Conservation (phyloP, 1,140 invertebrate genomes). For the Dendroctonus valens region DNA sequence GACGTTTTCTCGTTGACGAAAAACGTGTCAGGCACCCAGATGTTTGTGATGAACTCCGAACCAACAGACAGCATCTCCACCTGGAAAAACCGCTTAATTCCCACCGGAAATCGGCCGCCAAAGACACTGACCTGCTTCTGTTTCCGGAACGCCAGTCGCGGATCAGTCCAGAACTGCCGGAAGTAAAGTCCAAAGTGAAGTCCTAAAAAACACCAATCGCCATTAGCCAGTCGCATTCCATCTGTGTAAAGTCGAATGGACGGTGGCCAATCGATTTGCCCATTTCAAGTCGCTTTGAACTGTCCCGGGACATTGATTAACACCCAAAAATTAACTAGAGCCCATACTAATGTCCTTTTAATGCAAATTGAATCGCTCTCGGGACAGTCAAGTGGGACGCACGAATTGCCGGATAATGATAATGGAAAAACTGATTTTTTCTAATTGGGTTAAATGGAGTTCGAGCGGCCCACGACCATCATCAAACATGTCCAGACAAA, state of each 20-base stretch:
- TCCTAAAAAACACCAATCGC: slow-evolving; percentile 63
- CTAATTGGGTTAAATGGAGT: too few species aligned
- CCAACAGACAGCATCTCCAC: slow-evolving; percentile 88
- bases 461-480: too few species aligned
- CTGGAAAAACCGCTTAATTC: slow-evolving; percentile 13
- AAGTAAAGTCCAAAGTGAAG: slow-evolving; percentile 98
- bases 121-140: slow-evolving; percentile 58
- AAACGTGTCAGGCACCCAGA: slow-evolving; percentile 98
- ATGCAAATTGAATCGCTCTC: slow-evolving; percentile 12
- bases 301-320: slow-evolving; percentile 4
- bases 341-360: slow-evolving; percentile 17
- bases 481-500: too few species aligned
- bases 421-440: too few species aligned
- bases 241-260: not conserved
- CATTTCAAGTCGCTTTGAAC: not conserved
- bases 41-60: slow-evolving; percentile 94
- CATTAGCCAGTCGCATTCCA: not conserved
- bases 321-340: slow-evolving; percentile 6
- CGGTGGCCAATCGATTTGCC: not conserved
- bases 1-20: slow-evolving; percentile 98
- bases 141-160: slow-evolving; percentile 86
- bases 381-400: not conserved
- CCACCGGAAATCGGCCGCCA: not conserved
- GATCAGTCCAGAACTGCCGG: slow-evolving; percentile 97
- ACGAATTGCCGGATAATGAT: slow-evolving; percentile 2